Evolutionary conservation across 2,888 invertebrate species (phyloP), one percentile per base, ranked within the genome.

Genomic region (Pollenia amentaria): DNA sequence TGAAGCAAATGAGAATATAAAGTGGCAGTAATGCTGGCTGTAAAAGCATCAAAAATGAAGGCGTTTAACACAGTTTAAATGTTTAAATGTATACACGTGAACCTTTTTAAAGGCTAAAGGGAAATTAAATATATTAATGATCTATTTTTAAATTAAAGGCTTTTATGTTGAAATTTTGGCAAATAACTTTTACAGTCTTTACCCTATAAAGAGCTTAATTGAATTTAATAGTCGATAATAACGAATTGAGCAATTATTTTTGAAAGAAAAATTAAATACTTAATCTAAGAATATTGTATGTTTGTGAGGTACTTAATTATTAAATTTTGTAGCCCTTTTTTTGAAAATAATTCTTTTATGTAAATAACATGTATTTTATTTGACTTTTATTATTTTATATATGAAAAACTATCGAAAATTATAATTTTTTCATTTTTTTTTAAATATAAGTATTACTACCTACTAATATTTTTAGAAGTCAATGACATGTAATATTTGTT

Each of bases 21-120:
- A 78, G 82, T 78, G 82, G 82, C 82, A 82, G 85, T 82, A 85
- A 85, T 85, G 78, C 78, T 78, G 73, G 73, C 53, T 62, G 72
- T 62, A 60, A 72, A 72, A 73, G 53, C 53, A 65, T 48, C 69
- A 11, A 69, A 76, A 81, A 57, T 16, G 18, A 53, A 78, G 73
- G 82, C 73, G 62, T 85, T 82, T 69, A 44, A 48, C 14, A 69
- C 21, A 53, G 65, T 62, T 69, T 73, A 69, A 82, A 69, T 46
- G 44, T 44, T 69, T 73, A 76, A 82, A 69, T 46, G 44, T 51
- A 69, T 18, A 73, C 62, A 75, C 48, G 21, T 62, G 53, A 69
- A 69, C 10, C 29, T 48, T 53, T 7, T 51, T 55, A 42, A 46
- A 62, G 46, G 53, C 53, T 62, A 9, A 62, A 69, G n/a, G 82